Conservation (phyloP, 2,888 invertebrate genomes). For the Drosophila picticornis region DNA sequence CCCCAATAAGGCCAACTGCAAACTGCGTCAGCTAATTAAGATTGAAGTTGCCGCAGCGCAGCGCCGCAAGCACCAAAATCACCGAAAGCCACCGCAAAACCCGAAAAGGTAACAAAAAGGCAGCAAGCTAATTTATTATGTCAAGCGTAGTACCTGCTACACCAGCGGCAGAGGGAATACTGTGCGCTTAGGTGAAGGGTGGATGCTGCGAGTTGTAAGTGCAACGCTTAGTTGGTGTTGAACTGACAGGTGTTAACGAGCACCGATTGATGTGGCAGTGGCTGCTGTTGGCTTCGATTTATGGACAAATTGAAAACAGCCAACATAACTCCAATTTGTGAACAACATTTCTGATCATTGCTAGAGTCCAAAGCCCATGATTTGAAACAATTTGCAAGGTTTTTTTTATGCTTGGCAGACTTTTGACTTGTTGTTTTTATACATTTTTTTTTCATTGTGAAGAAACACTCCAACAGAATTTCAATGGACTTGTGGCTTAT, state of each 20-base stretch:
- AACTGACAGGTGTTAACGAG: constrained; percentile 55
- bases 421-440: constrained; percentile 5
- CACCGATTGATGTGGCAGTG: constrained; percentile 31
- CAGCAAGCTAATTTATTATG: constrained; percentile 70
- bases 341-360: constrained; percentile 6
- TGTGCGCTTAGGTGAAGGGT: not conserved
- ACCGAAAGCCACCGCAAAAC: constrained; percentile 28
- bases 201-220: constrained; percentile 9
- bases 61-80: constrained; percentile 29
- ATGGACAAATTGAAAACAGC: constrained; percentile 1
- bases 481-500: constrained; percentile 45
- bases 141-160: constrained; percentile 48
- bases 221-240: constrained; percentile 33
- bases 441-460: not conserved
- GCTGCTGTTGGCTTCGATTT: constrained; percentile 16
- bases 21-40: constrained; percentile 77
- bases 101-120: constrained; percentile 44
- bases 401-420: constrained; percentile 1
- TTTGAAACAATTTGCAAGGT: constrained; percentile 29
- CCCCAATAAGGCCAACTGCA: constrained; percentile 54
- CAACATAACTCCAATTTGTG: not conserved
- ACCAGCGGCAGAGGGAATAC: not conserved
- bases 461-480: constrained; percentile 22
- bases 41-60: constrained; percentile 72
- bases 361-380: constrained; percentile 19